phyloP scores from a whole-genome alignment of 2,113 vertebrate species.

The Pluvialis apricaria region DNA sequence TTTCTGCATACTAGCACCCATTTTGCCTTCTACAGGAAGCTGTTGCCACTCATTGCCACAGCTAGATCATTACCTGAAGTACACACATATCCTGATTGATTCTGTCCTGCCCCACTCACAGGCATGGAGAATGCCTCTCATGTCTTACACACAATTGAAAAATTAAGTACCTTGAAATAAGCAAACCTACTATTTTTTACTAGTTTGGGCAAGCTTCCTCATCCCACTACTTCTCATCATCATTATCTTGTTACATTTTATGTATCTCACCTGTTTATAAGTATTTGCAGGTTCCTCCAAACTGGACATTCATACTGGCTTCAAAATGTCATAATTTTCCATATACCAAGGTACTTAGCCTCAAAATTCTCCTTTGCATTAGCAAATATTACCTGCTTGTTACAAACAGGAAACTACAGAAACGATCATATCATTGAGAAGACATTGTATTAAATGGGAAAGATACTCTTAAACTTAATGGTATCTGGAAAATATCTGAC shows the following conservation, averaged over 20 bases:
- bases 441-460: neutral
- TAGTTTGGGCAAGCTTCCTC: neutral
- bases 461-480: neutral
- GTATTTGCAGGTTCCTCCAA: neutral
- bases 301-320: neutral
- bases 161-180: neutral
- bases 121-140: neutral
- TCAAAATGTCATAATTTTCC: neutral
- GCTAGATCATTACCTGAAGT: neutral
- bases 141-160: neutral
- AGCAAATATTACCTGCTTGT: neutral
- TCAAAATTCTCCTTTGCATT: neutral
- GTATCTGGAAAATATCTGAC: neutral
- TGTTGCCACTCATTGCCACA: neutral
- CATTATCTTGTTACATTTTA: neutral
- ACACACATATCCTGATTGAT: rapidly evolving
- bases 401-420: neutral
- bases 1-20: neutral
- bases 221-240: neutral
- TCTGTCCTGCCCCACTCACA: neutral
- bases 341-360: neutral
- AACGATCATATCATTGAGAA: neutral
- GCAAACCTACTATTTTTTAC: neutral
- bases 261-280: neutral
- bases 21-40: neutral